phyloP scores from a whole-genome alignment of 2,888 invertebrate genomes.

The Ernsta delagoae region DNA sequence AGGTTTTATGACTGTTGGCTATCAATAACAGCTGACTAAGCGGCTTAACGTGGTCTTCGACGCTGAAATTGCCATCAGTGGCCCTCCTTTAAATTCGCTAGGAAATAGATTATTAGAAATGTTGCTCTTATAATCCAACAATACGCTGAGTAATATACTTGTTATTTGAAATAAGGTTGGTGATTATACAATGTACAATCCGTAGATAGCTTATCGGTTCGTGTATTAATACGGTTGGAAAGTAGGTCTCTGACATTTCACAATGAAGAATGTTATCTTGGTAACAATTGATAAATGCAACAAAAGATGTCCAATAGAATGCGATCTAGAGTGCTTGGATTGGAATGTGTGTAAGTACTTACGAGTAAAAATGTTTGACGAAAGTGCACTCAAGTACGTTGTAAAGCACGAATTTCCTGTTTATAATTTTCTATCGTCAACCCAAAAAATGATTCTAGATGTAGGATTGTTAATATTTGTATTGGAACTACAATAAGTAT shows the following conservation, averaged over 20 bases:
- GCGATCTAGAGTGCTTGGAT: constrained; percentile 4
- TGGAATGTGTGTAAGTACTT: too few relatives aligned
- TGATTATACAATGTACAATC: constrained; percentile 7
- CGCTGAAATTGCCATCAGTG: too few relatives aligned
- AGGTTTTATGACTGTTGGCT: too few relatives aligned
- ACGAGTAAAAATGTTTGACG: neutral
- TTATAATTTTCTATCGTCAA: too few relatives aligned
- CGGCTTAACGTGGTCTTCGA: too few relatives aligned
- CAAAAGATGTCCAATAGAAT: neutral
- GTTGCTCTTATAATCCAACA: neutral
- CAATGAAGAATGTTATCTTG: constrained; percentile 20
- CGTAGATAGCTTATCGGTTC: constrained; percentile 26
- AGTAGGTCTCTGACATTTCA: constrained; percentile 26
- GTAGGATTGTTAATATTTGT: too few relatives aligned
- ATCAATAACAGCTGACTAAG: too few relatives aligned
- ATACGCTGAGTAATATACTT: neutral
- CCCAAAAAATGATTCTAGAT: too few relatives aligned
- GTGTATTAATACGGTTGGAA: constrained; percentile 27
- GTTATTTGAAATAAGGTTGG: neutral
- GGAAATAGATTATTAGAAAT: too few relatives aligned
- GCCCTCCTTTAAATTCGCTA: too few relatives aligned
- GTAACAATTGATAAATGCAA: constrained; percentile 15
- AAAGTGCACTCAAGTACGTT: neutral
- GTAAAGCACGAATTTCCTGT: neutral
- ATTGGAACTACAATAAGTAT: too few relatives aligned